These are phyloP conservation scores for Cottus gobio DNA, from an alignment of 2,113 vertebrate species.

Conservation along the genomic window DNA sequence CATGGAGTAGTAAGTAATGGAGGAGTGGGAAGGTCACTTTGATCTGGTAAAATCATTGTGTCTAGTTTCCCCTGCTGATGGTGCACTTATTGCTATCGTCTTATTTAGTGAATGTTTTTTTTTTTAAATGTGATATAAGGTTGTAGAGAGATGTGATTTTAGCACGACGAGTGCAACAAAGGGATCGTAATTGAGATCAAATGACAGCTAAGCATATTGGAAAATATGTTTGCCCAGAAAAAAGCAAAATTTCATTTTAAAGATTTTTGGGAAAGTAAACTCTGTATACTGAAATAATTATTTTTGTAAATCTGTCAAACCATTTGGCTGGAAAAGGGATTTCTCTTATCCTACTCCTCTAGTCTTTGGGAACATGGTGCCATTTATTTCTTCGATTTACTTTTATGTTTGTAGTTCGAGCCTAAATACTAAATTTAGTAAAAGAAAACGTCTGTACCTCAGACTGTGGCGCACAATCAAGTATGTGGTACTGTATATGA, in stretches of 20 bases:
- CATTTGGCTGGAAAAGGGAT: not conserved
- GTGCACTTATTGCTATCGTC: not conserved
- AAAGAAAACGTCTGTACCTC: not conserved
- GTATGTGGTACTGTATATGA: not conserved
- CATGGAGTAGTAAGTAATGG: slow-evolving; percentile 89
- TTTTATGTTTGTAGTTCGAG: not conserved
- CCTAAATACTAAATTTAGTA: not conserved
- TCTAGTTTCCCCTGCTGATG: too few relatives aligned
- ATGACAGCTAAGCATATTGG: not conserved
- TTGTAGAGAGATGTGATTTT: not conserved
- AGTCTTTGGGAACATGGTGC: not conserved
- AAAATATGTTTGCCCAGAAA: too few relatives aligned
- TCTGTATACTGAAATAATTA: not conserved
- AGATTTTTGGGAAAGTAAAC: not conserved
- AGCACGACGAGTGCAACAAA: too few relatives aligned
- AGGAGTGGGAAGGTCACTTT: not conserved
- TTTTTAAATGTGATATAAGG: not conserved
- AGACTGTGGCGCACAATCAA: not conserved
- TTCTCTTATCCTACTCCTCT: not conserved
- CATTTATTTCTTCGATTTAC: not conserved
- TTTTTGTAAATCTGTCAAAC: not conserved
- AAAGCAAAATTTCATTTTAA: too few relatives aligned
- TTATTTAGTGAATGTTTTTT: not conserved
- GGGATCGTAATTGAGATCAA: not conserved
- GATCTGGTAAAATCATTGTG: not conserved